Conservation (phyloP, 2,113 vertebrate genomes). For the Orcinus orca region DNA sequence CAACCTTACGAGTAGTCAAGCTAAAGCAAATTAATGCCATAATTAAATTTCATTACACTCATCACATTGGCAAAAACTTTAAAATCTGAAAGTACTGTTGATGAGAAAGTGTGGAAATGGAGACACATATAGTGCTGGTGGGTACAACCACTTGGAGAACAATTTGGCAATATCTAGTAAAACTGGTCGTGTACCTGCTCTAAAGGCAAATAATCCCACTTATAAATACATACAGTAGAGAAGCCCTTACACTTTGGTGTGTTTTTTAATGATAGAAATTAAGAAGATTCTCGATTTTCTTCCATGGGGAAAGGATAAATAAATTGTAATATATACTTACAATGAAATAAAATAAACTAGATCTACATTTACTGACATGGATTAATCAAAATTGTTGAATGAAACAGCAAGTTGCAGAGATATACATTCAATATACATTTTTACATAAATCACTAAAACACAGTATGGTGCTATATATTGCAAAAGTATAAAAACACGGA, state of each 20-base stretch:
- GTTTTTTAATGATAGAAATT: background rate
- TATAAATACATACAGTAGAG: background rate
- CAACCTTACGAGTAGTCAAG: background rate
- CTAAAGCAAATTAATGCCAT: conserved; percentile 12
- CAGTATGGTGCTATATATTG: background rate
- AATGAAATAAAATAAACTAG: background rate
- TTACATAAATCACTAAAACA: background rate
- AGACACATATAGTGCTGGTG: background rate
- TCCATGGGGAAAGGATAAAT: background rate
- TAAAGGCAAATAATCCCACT: background rate
- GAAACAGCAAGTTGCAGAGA: background rate
- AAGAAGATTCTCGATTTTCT: background rate
- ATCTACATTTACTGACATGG: background rate
- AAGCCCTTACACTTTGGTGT: background rate
- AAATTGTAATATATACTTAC: background rate
- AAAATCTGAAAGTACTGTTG: conserved; percentile 45
- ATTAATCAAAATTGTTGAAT: background rate
- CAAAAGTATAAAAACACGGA: background rate
- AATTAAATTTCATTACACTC: conserved; percentile 8
- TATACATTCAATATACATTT: background rate
- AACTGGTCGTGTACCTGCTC: background rate
- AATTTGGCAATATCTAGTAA: background rate
- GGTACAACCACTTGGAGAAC: background rate
- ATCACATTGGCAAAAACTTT: background rate
- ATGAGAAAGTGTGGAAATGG: background rate